Base-by-base conservation (phyloP, 2,888 invertebrate species). In the Drosophila longiperda region DNA sequence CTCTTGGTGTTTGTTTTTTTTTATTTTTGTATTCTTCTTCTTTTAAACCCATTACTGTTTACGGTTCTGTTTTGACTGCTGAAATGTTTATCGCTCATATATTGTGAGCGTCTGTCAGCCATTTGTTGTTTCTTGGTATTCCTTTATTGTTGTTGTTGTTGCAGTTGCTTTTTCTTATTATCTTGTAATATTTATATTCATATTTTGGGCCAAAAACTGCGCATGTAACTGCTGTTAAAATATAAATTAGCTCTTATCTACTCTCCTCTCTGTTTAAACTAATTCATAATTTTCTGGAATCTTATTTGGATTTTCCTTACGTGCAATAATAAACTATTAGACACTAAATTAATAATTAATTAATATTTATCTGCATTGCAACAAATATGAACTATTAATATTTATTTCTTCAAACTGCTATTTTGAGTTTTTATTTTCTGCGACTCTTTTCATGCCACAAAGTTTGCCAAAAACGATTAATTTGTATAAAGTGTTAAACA, bases 71-170 rank as follows among this genome's bases (percentile, higher is more conserved):
- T 67, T 45, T 61, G 32, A 23, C 45, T 34, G 75, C 63, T 64
- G 77, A 78, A 71, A 75, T 78, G 75, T 77, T 77, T 77, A 77
- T 77, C 45, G 80, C 70, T 55, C 63, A 49, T 69, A 70, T 70
- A 70, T 78, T 73, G n/a, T 45, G 55, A 65, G 57, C 66, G 68
- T 32, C 78, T 62, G 62, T 71, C 66, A 55, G 71, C 59, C 64
- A 55, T 61, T 70, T 68, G 29, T 64, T 66, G 38, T 54, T 66
- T 60, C 64, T 54, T 26, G 55, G 57, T 40, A 48, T 54, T 48
- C 17, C 38, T 49, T 73, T 52, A 36, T 42, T 55, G n/a, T 62
- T 63, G 38, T 52, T 48, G 50, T 50, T 69, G 36, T 48, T 61
- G 33, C 54, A 48, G 29, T 54, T 64, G 26, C 33, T 26, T 17